phyloP scores from a whole-genome alignment of 2,888 invertebrate genomes.

The Brachypterus glaber region DNA sequence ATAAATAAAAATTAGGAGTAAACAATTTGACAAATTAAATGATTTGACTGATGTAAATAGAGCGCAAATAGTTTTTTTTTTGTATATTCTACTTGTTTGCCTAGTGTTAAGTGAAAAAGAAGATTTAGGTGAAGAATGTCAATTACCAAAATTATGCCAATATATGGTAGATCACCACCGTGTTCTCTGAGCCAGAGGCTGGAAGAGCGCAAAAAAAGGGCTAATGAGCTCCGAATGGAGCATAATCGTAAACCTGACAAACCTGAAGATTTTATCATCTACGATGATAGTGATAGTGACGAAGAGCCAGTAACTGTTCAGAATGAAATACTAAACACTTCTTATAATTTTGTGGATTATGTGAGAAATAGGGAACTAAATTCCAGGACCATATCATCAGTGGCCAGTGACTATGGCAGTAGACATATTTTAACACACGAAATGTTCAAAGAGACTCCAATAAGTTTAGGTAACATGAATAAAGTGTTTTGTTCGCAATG shows the following conservation, averaged over 20 bases:
- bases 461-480: constrained; percentile 77
- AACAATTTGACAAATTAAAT: too few species aligned
- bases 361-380: constrained; percentile 68
- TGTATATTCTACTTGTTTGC: too few species aligned
- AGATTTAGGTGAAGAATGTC: constrained; percentile 46
- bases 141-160: constrained; percentile 58
- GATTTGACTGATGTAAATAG: too few species aligned
- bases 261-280: constrained; percentile 82
- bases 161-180: constrained; percentile 69
- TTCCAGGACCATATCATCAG: constrained; percentile 56
- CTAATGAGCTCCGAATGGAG: constrained; percentile 53
- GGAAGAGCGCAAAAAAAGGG: constrained; percentile 63
- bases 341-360: constrained; percentile 80
- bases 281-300: constrained; percentile 81
- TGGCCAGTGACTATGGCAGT: constrained; percentile 72
- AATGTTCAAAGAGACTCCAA: constrained; percentile 76
- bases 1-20: too few species aligned
- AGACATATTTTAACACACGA: constrained; percentile 83
- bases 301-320: constrained; percentile 67
- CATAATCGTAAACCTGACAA: constrained; percentile 75
- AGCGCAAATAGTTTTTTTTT: too few species aligned
- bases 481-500: constrained; percentile 94
- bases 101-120: neutral
- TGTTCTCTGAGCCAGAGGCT: constrained; percentile 63
- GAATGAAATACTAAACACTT: constrained; percentile 63